A percentile compares a stretch with the other conserved stretches of the same genome.
Conservation (phyloP, 2,113 vertebrate genomes). For the Myrmecophaga tridactyla region DNA sequence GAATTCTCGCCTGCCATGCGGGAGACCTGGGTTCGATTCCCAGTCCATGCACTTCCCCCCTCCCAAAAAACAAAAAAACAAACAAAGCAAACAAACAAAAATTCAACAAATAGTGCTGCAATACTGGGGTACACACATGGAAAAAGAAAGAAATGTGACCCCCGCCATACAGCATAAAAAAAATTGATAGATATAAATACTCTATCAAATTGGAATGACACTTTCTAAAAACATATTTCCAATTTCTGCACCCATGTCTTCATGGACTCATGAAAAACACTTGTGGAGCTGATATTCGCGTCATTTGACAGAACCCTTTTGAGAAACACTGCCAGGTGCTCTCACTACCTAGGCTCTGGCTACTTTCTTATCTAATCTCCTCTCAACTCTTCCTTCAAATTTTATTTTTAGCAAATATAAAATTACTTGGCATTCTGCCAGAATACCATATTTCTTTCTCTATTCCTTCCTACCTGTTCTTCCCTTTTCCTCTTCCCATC, state of each 20-base stretch:
- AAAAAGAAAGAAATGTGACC: no score
- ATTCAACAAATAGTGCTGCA: no score
- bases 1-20: no score
- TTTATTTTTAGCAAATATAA: background rate
- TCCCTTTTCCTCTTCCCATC: background rate
- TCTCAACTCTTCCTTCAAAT: background rate
- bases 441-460: background rate
- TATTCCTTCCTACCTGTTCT: background rate
- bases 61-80: no score
- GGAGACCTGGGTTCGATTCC: no score
- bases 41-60: no score
- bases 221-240: background rate
- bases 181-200: background rate
- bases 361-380: background rate
- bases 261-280: background rate
- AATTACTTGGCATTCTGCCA: background rate
- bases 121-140: no score
- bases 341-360: background rate
- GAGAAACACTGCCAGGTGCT: background rate
- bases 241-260: background rate
- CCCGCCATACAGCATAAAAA: no score
- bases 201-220: background rate
- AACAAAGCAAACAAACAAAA: no score
- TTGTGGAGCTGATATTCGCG: background rate
- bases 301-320: no score